These are phyloP conservation scores for Bhutanitis thaidina DNA, from an alignment of 2,888 invertebrate genomes.

Conservation along the genomic window DNA sequence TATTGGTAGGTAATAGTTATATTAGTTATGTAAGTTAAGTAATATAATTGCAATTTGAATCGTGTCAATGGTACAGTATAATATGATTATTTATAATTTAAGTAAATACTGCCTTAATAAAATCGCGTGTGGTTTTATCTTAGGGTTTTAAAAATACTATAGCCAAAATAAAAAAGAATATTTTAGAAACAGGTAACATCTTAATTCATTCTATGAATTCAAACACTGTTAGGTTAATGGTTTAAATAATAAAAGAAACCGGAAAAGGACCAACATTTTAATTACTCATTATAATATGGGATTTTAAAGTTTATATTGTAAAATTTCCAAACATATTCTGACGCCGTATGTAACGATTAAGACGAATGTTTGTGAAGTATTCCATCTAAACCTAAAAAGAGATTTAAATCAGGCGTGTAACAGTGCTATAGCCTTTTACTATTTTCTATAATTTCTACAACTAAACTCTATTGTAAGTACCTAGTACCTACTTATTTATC, in stretches of 20 bases:
- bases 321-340: slow-evolving; percentile 15
- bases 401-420: background rate
- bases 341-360: too few relatives aligned
- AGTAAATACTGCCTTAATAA: slow-evolving; percentile 18
- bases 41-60: background rate
- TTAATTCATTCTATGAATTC: background rate
- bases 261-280: slow-evolving; percentile 19
- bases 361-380: too few relatives aligned
- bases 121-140: slow-evolving; percentile 4
- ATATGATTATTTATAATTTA: slow-evolving; percentile 6
- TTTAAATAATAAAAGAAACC: slow-evolving; percentile 7
- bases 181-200: background rate
- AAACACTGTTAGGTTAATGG: background rate
- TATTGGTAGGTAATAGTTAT: background rate
- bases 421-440: slow-evolving; percentile 8
- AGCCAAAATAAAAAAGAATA: background rate
- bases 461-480: too few relatives aligned
- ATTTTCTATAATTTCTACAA: slow-evolving; percentile 8
- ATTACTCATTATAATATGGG: slow-evolving; percentile 6
- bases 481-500: background rate
- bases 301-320: background rate
- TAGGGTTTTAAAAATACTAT: background rate
- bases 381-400: background rate
- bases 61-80: slow-evolving; percentile 8
- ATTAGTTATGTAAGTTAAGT: background rate